Conservation (phyloP, 2,888 invertebrate genomes). For the Hirtodrosophila confusa region DNA sequence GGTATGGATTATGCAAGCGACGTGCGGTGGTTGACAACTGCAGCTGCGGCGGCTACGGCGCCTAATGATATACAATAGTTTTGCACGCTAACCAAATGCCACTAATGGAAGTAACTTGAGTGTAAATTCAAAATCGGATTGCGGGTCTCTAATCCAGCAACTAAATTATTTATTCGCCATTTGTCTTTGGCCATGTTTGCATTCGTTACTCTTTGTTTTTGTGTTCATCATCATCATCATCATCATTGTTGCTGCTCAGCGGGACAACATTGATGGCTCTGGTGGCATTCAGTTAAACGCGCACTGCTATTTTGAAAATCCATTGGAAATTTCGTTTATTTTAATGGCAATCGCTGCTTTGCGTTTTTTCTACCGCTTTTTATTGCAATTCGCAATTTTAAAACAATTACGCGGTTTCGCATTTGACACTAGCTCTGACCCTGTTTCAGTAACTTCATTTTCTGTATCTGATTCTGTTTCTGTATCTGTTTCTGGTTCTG, state of each 20-base stretch:
- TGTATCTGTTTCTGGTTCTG: slow-evolving; percentile 28
- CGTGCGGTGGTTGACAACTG: slow-evolving; percentile 43
- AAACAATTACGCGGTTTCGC: slow-evolving; percentile 76
- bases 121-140: slow-evolving; percentile 79
- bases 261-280: slow-evolving; percentile 34
- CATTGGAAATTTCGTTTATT: slow-evolving; percentile 61
- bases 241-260: slow-evolving; percentile 6
- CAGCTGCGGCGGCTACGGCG: slow-evolving; percentile 26
- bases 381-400: slow-evolving; percentile 62
- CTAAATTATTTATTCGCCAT: slow-evolving; percentile 74
- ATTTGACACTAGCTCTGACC: slow-evolving; percentile 62
- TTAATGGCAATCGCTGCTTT: slow-evolving; percentile 49
- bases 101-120: slow-evolving; percentile 78
- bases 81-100: slow-evolving; percentile 49
- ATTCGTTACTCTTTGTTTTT: slow-evolving; percentile 10
- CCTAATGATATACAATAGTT: slow-evolving; percentile 78
- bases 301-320: slow-evolving; percentile 11
- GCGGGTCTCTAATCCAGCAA: slow-evolving; percentile 73
- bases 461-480: slow-evolving; percentile 32
- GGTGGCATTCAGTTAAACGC: slow-evolving; percentile 5
- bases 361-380: slow-evolving; percentile 13
- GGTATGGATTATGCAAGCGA: slow-evolving; percentile 60
- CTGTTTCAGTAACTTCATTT: slow-evolving; percentile 30
- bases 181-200: slow-evolving; percentile 62
- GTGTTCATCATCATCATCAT: slow-evolving; percentile 4